phyloP scores from a whole-genome alignment of 2,888 invertebrate species.

The Sipunculus nudus region DNA sequence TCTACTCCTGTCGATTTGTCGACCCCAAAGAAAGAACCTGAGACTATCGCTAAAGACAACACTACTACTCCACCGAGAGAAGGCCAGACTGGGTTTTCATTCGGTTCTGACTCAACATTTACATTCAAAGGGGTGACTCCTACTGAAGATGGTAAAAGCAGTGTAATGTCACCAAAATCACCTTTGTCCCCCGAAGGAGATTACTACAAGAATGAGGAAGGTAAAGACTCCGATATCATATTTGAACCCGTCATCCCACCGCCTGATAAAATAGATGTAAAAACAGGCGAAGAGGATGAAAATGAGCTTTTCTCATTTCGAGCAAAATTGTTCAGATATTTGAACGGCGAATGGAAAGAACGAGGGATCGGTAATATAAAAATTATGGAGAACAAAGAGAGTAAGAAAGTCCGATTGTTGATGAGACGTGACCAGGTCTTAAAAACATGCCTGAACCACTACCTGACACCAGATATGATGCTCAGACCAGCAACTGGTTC shows the following conservation, averaged over 20 bases:
- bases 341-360: conserved; percentile 65
- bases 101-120: neutral
- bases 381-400: conserved; percentile 74
- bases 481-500: conserved; percentile 83
- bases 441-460: conserved; percentile 89
- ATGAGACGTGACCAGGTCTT: conserved; percentile 68
- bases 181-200: conserved; percentile 48
- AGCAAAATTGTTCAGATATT: conserved; percentile 78
- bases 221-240: conserved; percentile 84
- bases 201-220: conserved; percentile 70
- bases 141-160: neutral
- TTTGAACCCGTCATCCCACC: conserved; percentile 67
- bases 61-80: too few species aligned
- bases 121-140: neutral
- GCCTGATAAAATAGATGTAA: conserved; percentile 70
- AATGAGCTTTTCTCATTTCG: conserved; percentile 78
- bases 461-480: conserved; percentile 78
- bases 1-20: neutral
- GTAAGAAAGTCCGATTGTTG: conserved; percentile 75
- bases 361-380: conserved; percentile 69
- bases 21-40: neutral
- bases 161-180: conserved; percentile 5
- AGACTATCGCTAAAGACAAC: neutral
- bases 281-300: conserved; percentile 93
- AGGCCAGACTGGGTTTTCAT: neutral